Evolutionary conservation across 23 tunicate genomes (phyloP), one percentile per base, ranked within the genome.

Genomic region (Halocynthia roretzi): DNA sequence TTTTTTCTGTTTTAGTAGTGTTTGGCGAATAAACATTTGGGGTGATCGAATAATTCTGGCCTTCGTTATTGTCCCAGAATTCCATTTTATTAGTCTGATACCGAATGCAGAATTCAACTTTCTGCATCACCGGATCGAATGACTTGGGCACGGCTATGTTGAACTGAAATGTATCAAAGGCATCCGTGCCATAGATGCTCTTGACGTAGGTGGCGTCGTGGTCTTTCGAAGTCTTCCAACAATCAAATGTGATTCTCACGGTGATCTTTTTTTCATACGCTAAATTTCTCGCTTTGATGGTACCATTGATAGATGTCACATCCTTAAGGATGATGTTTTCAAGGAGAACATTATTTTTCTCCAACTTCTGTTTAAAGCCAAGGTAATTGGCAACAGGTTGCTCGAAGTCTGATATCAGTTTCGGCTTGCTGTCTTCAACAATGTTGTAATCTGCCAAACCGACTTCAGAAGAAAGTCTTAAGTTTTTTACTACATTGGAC

Each of bases 41-140:
- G 20, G 76, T 14, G 56, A 89, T 80, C 8, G 58, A 31, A 71
- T 93, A 93, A 75, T 93, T 93, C 54, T 53, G 17, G 6, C 85
- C 93, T 6, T 56, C 61, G 67, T 93, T 87, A 70, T 77, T 93
- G 88, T 93, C 98, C 98, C 98, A 93, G 75, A 72, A 86, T 51
- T 93, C 85, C 8, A 53, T 58, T 8, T 51, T 56, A 52, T 75
- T 65, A 52, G 86, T 80, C 22, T 11, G 62, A 67, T 70, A 93
- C n/a, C 77, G 19, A 55, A 93, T 52, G 68, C 98, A 93, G 61
- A 93, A 83, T 80, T 84, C 66, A 69, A 89, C 66, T 7, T 57
- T 51, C 21, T 75, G 77, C 53, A 49, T 17, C 8, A 50, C 12
- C 8, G 57, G 71, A 71, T 56, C 50, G 51, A 63, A 44, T 9